phyloP scores from a whole-genome alignment of 2,113 vertebrate genomes.

The Passerina amoena region DNA sequence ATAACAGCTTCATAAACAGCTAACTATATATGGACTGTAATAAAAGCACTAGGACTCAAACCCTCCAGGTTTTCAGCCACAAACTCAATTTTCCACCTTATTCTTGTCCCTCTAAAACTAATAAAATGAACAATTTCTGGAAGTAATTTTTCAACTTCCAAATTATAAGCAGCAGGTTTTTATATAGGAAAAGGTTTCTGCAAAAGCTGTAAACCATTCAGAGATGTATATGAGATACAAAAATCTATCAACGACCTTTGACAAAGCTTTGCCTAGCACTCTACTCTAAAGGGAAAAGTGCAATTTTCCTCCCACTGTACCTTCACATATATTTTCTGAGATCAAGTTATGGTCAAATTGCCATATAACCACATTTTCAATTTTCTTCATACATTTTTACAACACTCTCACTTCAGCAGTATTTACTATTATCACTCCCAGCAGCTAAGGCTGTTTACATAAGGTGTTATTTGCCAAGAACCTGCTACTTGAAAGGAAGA shows the following conservation, averaged over 20 bases:
- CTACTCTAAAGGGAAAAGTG: not conserved
- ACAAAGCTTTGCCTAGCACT: not conserved
- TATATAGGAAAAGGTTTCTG: not conserved
- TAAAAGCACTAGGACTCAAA: not conserved
- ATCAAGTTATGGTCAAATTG: not conserved
- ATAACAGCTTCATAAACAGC: not conserved
- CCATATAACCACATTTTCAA: not conserved
- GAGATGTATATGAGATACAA: not conserved
- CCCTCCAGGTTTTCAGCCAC: not conserved
- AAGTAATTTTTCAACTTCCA: not conserved
- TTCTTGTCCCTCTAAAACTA: not conserved
- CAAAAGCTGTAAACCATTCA: not conserved
- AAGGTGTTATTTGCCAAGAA: not conserved
- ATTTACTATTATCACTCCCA: constrained; percentile 13
- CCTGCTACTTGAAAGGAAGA: not conserved
- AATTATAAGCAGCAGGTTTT: not conserved
- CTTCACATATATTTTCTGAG: not conserved
- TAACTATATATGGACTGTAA: not conserved
- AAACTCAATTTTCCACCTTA: constrained; percentile 9
- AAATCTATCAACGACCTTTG: not conserved
- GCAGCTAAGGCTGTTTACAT: constrained; percentile 13
- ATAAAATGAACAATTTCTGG: not conserved
- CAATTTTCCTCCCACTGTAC: not conserved
- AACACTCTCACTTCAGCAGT: not conserved
- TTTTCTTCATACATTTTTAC: constrained; percentile 8